These are phyloP conservation scores for Eubasilissa regina DNA, from an alignment of 1,140 invertebrate species.

Conservation along the genomic window DNA sequence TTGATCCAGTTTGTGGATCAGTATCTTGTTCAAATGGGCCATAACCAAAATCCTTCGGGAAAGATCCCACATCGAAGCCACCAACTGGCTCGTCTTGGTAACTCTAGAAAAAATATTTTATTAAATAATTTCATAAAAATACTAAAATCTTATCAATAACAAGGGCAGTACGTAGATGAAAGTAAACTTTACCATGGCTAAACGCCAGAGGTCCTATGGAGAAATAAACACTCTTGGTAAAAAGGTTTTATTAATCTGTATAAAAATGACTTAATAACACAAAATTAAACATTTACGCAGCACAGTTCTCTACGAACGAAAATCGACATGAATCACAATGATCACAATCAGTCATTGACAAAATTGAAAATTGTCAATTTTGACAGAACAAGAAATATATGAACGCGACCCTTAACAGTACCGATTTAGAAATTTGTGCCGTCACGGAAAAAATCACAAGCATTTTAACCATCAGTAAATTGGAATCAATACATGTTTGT, in stretches of 20 bases:
- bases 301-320: background rate
- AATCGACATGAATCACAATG: conserved; percentile 16
- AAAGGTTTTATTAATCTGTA: no score
- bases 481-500: no score
- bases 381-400: no score
- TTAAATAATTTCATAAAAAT: background rate
- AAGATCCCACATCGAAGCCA: conserved; percentile 83
- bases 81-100: conserved; percentile 78
- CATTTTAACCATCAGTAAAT: background rate
- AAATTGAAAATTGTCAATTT: no score
- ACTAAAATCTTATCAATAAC: background rate
- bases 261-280: no score
- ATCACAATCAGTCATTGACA: background rate
- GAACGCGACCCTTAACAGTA: no score
- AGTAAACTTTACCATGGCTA: background rate
- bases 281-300: conserved; percentile 25
- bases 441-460: background rate
- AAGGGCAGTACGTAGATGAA: background rate
- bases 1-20: conserved; percentile 75
- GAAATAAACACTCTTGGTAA: background rate
- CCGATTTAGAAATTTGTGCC: background rate
- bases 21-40: conserved; percentile 82
- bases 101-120: conserved; percentile 68
- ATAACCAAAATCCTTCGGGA: conserved; percentile 95
- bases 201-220: conserved; percentile 14